These are phyloP conservation scores for Spodoptera littoralis DNA, from an alignment of 2,888 invertebrate genomes.

Conservation along the genomic window DNA sequence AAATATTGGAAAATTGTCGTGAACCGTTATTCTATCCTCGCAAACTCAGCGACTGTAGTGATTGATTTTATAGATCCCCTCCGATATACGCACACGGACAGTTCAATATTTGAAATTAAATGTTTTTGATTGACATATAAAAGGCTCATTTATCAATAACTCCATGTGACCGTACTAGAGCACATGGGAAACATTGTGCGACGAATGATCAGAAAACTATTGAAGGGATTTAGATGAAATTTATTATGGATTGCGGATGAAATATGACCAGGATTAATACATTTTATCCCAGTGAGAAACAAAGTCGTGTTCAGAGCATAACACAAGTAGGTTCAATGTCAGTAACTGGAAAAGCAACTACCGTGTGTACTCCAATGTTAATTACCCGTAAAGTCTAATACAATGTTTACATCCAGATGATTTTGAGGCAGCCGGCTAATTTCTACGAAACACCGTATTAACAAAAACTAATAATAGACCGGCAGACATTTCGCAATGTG, in stretches of 20 bases:
- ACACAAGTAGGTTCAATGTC: too few species aligned
- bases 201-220: too few species aligned
- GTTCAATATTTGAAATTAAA: constrained; percentile 42
- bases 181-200: too few species aligned
- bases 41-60: constrained; percentile 20
- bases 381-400: constrained; percentile 38
- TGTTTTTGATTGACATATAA: constrained; percentile 8
- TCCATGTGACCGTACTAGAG: too few species aligned
- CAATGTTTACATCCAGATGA: constrained; percentile 44
- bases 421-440: constrained; percentile 35
- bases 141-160: too few species aligned
- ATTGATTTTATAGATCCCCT: constrained; percentile 38
- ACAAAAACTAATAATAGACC: constrained; percentile 49
- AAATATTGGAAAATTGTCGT: constrained; percentile 21
- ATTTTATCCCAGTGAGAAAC: too few species aligned
- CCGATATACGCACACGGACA: constrained; percentile 4
- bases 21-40: constrained; percentile 30
- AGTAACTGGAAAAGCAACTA: constrained; percentile 11
- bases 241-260: too few species aligned
- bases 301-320: too few species aligned
- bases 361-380: constrained; percentile 21
- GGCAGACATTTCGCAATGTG: constrained; percentile 52
- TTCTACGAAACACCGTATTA: constrained; percentile 36
- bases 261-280: too few species aligned
- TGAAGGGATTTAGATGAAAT: too few species aligned